Conservation (phyloP, 2,888 invertebrate species). For the Electrophaes corylata region DNA sequence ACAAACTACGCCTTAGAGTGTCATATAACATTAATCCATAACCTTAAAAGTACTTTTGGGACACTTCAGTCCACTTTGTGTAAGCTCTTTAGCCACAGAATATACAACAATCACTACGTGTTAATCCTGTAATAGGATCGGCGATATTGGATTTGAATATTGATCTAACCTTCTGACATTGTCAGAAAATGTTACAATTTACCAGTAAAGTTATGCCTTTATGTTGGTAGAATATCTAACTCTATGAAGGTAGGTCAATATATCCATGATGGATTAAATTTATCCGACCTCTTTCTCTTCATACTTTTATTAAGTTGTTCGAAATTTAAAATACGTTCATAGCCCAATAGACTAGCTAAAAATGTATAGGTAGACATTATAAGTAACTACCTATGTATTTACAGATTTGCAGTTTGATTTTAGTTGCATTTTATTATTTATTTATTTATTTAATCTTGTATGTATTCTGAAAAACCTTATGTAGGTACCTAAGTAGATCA, state of each 20-base stretch:
- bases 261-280: neutral
- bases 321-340: no score
- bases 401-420: no score
- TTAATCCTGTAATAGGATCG: slow-evolving; percentile 14
- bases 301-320: no score
- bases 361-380: no score
- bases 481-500: no score
- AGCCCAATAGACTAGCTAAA: no score
- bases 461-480: no score
- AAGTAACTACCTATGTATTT: no score
- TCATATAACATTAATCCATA: slow-evolving; percentile 43
- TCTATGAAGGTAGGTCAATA: neutral
- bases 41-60: slow-evolving; percentile 45
- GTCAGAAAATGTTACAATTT: neutral
- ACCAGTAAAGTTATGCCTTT: neutral
- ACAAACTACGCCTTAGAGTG: slow-evolving; percentile 37
- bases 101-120: slow-evolving; percentile 1
- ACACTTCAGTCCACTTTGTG: slow-evolving; percentile 40
- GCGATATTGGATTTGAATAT: slow-evolving; percentile 32
- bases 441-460: no score
- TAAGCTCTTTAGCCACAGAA: slow-evolving; percentile 34
- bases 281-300: no score
- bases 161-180: neutral
- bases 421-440: no score
- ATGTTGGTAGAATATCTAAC: neutral